Percentiles rank a stretch among this genome's conserved stretches.
phyloP scores from a whole-genome alignment of 2,797 vertebrate species.

The Enteromius viviparus region DNA sequence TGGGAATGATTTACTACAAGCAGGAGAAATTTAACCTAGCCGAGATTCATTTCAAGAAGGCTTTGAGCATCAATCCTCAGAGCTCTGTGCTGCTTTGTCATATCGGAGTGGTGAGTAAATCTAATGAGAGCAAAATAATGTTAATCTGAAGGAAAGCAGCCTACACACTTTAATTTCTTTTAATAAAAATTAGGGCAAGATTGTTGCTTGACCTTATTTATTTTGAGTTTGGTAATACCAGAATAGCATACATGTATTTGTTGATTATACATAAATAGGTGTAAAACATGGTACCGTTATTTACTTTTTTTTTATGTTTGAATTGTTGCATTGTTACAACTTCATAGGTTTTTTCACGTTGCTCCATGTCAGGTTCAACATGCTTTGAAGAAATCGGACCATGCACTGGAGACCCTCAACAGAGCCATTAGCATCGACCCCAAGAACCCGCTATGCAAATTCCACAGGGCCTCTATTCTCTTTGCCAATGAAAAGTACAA shows the following conservation, averaged over 20 bases:
- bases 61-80: conserved; percentile 97
- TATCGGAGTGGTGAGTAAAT: conserved; percentile 92
- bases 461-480: conserved; percentile 95
- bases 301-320: background rate
- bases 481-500: conserved; percentile 99
- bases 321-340: background rate
- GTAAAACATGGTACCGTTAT: background rate
- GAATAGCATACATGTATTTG: background rate
- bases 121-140: background rate
- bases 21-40: conserved; percentile 98
- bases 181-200: background rate
- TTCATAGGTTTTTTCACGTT: conserved; percentile 1
- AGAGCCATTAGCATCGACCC: conserved; percentile 96
- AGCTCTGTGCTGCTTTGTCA: conserved; percentile 97
- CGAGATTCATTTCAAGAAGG: conserved; percentile 99
- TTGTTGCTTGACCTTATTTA: background rate
- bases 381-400: conserved; percentile 95
- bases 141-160: background rate
- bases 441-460: conserved; percentile 99
- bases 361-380: conserved; percentile 86
- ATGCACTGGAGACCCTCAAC: conserved; percentile 95
- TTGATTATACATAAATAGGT: background rate
- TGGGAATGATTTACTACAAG: conserved; percentile 99
- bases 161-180: background rate
- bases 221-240: background rate